Evolutionary conservation across 1,140 invertebrate species (phyloP).

Genomic region (Zaprionus ghesquierei): DNA sequence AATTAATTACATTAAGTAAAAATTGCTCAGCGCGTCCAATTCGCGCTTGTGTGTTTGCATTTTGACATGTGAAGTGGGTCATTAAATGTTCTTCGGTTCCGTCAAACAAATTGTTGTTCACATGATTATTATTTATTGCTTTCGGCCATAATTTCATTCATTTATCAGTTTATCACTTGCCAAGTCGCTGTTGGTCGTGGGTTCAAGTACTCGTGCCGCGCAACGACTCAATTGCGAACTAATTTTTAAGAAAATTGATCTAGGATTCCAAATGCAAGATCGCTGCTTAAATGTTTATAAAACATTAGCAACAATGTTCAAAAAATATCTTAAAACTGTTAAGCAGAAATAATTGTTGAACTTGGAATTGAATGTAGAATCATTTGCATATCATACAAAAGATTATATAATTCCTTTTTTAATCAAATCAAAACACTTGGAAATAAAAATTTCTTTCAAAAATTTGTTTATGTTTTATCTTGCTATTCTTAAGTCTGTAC

Average conservation of each 20-base stretch:
- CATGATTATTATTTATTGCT: not conserved
- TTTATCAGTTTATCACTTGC: not conserved
- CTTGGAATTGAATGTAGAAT: too few relatives aligned
- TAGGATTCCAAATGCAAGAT: too few relatives aligned
- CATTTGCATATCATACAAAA: too few relatives aligned
- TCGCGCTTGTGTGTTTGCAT: conserved; percentile 27
- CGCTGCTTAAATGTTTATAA: too few relatives aligned
- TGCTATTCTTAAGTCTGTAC: not conserved
- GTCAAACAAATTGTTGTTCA: conserved; percentile 7
- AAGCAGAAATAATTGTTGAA: too few relatives aligned
- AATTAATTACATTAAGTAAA: conserved; percentile 79
- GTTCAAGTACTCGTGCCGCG: not conserved
- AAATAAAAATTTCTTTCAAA: not conserved
- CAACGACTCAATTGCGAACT: not conserved
- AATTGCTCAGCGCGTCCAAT: conserved; percentile 45
- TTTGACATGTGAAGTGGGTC: conserved; percentile 66
- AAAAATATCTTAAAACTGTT: too few relatives aligned
- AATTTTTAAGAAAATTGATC: too few relatives aligned
- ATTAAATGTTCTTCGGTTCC: conserved; percentile 50
- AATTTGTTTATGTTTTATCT: not conserved
- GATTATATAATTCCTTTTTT: too few relatives aligned
- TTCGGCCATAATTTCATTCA: conserved; percentile 4
- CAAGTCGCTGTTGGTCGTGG: not conserved
- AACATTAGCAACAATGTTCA: too few relatives aligned
- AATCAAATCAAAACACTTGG: not conserved